Base-by-base conservation (phyloP, 2,797 vertebrate species). In the Apogon talboti region DNA sequence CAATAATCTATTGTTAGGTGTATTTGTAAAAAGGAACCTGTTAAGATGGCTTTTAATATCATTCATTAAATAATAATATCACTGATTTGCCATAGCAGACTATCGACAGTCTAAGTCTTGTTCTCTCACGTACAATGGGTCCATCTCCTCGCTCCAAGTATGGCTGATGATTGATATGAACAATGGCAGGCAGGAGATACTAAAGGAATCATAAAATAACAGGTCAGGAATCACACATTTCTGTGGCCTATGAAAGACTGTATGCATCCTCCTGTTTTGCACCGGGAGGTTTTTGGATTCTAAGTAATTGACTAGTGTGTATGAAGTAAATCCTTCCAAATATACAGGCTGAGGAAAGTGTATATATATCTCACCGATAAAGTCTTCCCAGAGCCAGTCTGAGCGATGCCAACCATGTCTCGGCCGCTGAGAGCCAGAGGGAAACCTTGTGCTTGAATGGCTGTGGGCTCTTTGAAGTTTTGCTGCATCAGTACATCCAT, bases 141-240 rank as follows among this genome's bases (percentile, higher is more conserved):
- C 98, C 97, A 72, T 99, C 98, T 45, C 98, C 98, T 66, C 98
- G 95, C 91, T 99, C 98, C 86, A 98, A 93, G 79, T 98, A 99
- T 0, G 98, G 96, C 88, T 99, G 98, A 84, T 99, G 98, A 90
- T 99, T 99, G 88, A 99, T 99, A 85, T 99, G 97, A 54, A 99
- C 97, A 85, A 98, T 98, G 16, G 98, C 96, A 83, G 97, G 98
- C 81, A 99, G 86, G 71, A 99, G 93, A 88, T 99, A 99, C 97
- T 99, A 30, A 59, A 24, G 97, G 97, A 83, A 99, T 96, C 21
- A 24, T 24, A 24, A 24, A 24, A 24, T 5, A 5, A 24, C 21
- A 24, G 21, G 21, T 24, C 5, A 24, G 21, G 21, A 24, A 5
- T 24, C 2, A 24, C 5, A 24, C 21, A 24, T 24, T 24, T 24